A percentile compares a stretch with the other conserved stretches of the same genome.
Evolutionary conservation across 2,888 invertebrate species (phyloP).

Genomic region (Drosophila niveifrons): DNA sequence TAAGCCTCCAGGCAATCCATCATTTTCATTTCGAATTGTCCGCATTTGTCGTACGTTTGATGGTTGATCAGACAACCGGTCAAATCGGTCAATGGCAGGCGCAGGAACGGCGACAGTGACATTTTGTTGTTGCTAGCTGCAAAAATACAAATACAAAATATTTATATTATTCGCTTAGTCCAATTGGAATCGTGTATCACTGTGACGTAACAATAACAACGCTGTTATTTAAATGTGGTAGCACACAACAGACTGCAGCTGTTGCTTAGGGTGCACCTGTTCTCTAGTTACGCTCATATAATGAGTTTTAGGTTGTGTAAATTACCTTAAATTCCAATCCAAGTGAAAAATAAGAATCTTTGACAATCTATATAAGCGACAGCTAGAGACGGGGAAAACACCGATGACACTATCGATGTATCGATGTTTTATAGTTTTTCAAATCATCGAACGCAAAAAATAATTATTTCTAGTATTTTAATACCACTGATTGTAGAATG

Average conservation of each 20-base stretch:
- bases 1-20: constrained; percentile 94
- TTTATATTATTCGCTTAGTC: background rate
- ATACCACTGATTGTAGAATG: background rate
- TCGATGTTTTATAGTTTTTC: background rate
- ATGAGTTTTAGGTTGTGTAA: background rate
- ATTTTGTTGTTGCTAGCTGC: constrained; percentile 82
- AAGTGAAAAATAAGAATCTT: constrained; percentile 53
- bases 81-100: constrained; percentile 90
- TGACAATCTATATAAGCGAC: constrained; percentile 35
- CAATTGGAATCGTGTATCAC: constrained; percentile 12
- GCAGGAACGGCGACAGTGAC: constrained; percentile 89
- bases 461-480: background rate
- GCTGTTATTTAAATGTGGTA: background rate
- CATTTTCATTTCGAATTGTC: constrained; percentile 89
- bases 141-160: constrained; percentile 4
- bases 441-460: background rate
- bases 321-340: constrained; percentile 56
- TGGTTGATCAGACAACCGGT: constrained; percentile 89
- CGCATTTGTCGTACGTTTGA: constrained; percentile 89
- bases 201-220: constrained; percentile 82
- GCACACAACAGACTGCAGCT: background rate
- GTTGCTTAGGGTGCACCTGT: fast-evolving
- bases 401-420: background rate
- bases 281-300: background rate
- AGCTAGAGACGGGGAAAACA: background rate